phyloP scores from a whole-genome alignment of 2,113 vertebrate genomes.

The Labrus mixtus region DNA sequence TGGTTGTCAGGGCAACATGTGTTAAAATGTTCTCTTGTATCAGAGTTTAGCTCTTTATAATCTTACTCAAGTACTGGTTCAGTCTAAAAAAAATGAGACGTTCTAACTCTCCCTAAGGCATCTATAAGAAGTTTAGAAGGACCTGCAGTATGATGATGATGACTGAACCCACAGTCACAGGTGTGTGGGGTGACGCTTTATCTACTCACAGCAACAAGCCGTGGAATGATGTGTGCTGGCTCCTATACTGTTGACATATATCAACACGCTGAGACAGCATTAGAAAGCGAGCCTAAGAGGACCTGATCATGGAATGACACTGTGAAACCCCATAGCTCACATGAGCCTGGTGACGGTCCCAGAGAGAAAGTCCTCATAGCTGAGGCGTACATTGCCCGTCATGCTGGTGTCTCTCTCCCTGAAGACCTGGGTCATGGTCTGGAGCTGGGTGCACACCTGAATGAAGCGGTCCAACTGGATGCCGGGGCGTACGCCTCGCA shows the following conservation, averaged over 20 bases:
- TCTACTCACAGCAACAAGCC: constrained; percentile 41
- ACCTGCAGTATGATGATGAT: too few relatives aligned
- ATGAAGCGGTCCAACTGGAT: constrained; percentile 96
- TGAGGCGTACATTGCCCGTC: constrained; percentile 86
- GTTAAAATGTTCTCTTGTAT: too few relatives aligned
- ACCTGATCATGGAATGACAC: constrained; percentile 44
- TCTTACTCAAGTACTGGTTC: too few relatives aligned
- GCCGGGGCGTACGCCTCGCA: constrained; percentile 65
- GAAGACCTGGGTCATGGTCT: constrained; percentile 91
- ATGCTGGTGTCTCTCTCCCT: constrained; percentile 89
- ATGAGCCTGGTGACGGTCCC: constrained; percentile 88
- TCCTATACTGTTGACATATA: background rate
- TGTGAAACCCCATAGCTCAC: constrained; percentile 82
- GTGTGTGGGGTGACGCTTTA: background rate
- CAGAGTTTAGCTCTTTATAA: too few relatives aligned
- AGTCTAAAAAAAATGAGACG: too few relatives aligned
- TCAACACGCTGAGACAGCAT: background rate
- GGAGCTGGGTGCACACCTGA: constrained; percentile 94
- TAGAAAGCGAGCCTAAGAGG: constrained; percentile 3
- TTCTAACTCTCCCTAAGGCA: too few relatives aligned
- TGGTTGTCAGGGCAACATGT: too few relatives aligned
- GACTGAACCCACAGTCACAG: too few relatives aligned
- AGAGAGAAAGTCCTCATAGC: constrained; percentile 94
- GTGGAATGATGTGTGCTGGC: constrained; percentile 19
- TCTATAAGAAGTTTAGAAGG: too few relatives aligned